A percentile compares a stretch with the other conserved stretches of the same genome.
phyloP scores from a whole-genome alignment of 37 sponge, comb jelly and placozoan genomes.

The Chondrosia reniformis region DNA sequence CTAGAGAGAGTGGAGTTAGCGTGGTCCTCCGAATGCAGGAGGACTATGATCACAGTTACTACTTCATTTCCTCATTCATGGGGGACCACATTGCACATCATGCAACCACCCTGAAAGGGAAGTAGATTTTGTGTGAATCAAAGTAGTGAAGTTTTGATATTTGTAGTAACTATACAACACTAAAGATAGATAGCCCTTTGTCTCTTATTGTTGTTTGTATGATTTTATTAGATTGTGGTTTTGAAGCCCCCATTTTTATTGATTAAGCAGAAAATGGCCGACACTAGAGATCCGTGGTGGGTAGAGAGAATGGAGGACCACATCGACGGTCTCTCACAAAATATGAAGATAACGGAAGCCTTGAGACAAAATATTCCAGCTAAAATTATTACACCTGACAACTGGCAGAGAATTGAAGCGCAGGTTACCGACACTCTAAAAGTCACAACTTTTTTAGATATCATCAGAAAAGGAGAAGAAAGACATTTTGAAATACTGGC shows the following conservation, averaged over 20 bases:
- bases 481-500: neutral
- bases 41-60: conserved; percentile 97
- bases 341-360: neutral
- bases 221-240: too few species aligned
- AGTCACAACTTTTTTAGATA: neutral
- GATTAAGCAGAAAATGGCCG: neutral
- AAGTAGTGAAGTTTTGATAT: neutral
- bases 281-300: neutral
- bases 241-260: too few species aligned
- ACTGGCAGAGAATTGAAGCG: conserved; percentile 12
- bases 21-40: conserved; percentile 83
- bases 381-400: neutral
- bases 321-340: neutral
- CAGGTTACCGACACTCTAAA: neutral
- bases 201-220: neutral
- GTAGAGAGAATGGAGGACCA: neutral
- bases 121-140: neutral
- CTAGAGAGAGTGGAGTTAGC: conserved; percentile 35
- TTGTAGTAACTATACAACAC: neutral
- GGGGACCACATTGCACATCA: conserved; percentile 91
- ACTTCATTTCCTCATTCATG: conserved; percentile 84
- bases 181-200: neutral
- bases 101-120: conserved; percentile 63
- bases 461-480: neutral
- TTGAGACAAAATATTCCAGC: neutral